Evolutionary conservation across 2,797 vertebrate species (phyloP), one percentile per base, ranked within the genome.

Genomic region (Micrastur ruficollis): DNA sequence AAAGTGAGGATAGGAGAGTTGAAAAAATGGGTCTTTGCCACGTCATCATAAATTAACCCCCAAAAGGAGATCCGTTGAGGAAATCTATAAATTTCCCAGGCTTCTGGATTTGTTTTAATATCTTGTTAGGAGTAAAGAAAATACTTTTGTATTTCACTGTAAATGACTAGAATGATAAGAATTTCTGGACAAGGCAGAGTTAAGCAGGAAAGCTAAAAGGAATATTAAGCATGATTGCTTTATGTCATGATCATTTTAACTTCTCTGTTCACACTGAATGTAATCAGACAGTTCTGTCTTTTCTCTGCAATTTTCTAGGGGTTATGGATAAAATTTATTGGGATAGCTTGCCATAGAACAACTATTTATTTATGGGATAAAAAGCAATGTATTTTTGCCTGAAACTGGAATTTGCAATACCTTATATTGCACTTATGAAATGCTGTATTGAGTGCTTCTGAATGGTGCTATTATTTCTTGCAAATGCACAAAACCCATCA

Each of bases 381-480:
- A 91, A 95, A 87, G 8, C 61, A 88, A 55, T 66, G 23, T 22
- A 88, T 74, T 93, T 89, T 84, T 95, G 74, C 91, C 55, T 86
- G 78, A 87, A 84, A 53, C 23, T 70, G 25, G 29, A 89, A 32
- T 94, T 68, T 85, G 5, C 6, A 90, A 82, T 88, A 72, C 61
- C 66, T 91, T 63, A 87, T 21, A 31, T 23, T 52, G 6, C 16
- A 56, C 12, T 89, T 81, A 70, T 23, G 25, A 81, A 96, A 92
- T 55, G 68, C 25, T 34, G 12, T 23, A 72, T 40, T 66, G 46
- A 81, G 14, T 71, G 20, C 5, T 68, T 89, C 80, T 93, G 85
- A 96, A 93, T 76, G 31, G 9, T 93, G 38, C 6, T 67, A 46
- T 91, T 90, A 83, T 91, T 96, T 94, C 67, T 92, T 95, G 49